These are phyloP conservation scores for Drosophila aff. DNA, from an alignment of 1,140 invertebrate genomes.

Conservation along the genomic window DNA sequence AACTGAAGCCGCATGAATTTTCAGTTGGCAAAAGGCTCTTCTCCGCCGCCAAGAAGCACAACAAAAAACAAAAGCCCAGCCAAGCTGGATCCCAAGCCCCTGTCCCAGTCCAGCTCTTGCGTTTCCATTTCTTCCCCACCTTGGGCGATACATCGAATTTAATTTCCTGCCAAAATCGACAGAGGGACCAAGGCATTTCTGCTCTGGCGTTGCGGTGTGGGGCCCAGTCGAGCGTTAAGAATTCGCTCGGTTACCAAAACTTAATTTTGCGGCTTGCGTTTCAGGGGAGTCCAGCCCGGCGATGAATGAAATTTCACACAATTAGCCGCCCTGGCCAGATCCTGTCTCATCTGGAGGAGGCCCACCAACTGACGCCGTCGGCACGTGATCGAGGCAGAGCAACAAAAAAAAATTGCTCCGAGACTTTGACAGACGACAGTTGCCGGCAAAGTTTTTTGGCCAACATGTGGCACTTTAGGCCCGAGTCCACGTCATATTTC, in stretches of 20 bases:
- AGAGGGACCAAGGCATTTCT: slow-evolving; percentile 29
- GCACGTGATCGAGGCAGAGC: slow-evolving; percentile 72
- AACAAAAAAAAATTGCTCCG: slow-evolving; percentile 22
- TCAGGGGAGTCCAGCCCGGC: slow-evolving; percentile 48
- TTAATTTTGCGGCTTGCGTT: slow-evolving; percentile 81
- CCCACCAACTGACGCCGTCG: slow-evolving; percentile 68
- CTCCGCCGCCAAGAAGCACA: slow-evolving; percentile 26
- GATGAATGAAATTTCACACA: slow-evolving; percentile 76
- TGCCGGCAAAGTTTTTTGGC: slow-evolving; percentile 31
- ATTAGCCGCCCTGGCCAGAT: slow-evolving; percentile 56
- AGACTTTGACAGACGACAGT: slow-evolving; percentile 38
- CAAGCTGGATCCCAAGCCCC: slow-evolving; percentile 23
- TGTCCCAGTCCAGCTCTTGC: not conserved
- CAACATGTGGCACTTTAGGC: slow-evolving; percentile 46
- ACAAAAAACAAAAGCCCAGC: slow-evolving; percentile 71
- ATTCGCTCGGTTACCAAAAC: slow-evolving; percentile 60
- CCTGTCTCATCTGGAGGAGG: slow-evolving; percentile 13
- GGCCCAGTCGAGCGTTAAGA: slow-evolving; percentile 71
- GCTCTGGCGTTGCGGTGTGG: slow-evolving; percentile 52
- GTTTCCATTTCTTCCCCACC: slow-evolving; percentile 28
- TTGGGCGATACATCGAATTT: slow-evolving; percentile 79
- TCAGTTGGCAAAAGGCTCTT: slow-evolving; percentile 56
- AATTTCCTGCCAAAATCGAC: slow-evolving; percentile 83
- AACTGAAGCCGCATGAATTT: slow-evolving; percentile 81
- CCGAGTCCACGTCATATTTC: slow-evolving; percentile 42